Evolutionary conservation across 2,797 vertebrate genomes (phyloP), one percentile per base, ranked within the genome.

Genomic region (Perodicticus potto): DNA sequence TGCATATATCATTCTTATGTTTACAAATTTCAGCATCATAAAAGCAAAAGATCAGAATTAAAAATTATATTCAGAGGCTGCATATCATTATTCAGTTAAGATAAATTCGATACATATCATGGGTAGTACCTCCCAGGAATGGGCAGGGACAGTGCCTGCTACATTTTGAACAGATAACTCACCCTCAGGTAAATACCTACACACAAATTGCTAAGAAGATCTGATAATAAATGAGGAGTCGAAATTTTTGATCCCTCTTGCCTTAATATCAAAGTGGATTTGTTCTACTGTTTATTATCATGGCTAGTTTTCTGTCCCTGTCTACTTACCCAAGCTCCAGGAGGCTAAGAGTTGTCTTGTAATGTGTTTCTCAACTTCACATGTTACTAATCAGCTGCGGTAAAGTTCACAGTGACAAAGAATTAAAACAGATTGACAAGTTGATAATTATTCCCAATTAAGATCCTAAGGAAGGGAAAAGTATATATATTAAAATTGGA

Each of bases 391-490:
- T 2, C 37, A 53, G 3, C 0, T 78, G 55, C 90, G 0, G 2
- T 34, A 94, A 94, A 77, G 2, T 81, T 89, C 83, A 23, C 82
- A 69, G 82, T 65, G 27, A 57, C 37, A 87, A 87, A 91, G 12
- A 91, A 4, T 34, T 91, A 53, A 13, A 55, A 7, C 43, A 89
- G 19, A 69, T 7, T 77, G 23, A 43, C 5, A 53, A 86, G 37
- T 4, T 72, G 13, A 43, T 63, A 32, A 80, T 67, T 86, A 45
- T 70, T 55, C 13, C 49, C 16, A 63, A 16, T 65, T 74, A 65
- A 55, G 2, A 80, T 67, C 88, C 8, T 40, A 84, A 40, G 12
- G 14, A 82, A 78, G 6, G 7, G 1, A 82, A 85, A 59, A 53
- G 23, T 67, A 53, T 14, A 34, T 40, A 73, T 23, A 43, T 72